Base-by-base conservation (phyloP, 2,113 vertebrate species). In the Sigmodon hispidus region DNA sequence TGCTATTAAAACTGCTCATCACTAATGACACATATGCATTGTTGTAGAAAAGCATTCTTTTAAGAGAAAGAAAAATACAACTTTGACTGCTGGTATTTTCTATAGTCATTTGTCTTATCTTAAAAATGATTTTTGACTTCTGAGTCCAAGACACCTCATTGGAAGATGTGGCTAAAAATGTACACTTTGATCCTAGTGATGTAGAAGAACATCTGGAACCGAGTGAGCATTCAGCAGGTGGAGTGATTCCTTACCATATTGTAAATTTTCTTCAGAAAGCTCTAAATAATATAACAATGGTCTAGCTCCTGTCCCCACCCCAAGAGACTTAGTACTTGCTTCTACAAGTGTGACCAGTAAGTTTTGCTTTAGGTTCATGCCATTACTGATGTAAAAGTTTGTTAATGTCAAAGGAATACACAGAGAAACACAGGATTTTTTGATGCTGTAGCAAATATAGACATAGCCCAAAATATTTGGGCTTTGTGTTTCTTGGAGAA, bases 51-150 rank as follows among this genome's bases (percentile, higher is more conserved):
- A 67, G 24, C 29, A 67, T 13, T 6, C 48, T 7, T 24, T 36
- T 80, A 52, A 15, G 52, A 94, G 7, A 95, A 29, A 90, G 50
- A 61, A 84, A 93, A 93, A n/a, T 21, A 36, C 29, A 45, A 63
- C 3, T n/a, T 81, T 91, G 48, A 79, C 72, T 91, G 19, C 13
- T 84, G 72, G 8, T 19, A 87, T 95, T 57, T 83, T 59, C 48
- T 92, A 59, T 94, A 36, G 88, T 43, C 48, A 95, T 77, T 36
- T 29, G 15, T 29, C 45, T 57, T 15, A n/a, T 43, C 65, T 91
- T 81, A 83, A 87, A 90, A 65, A 43, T 50, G 11, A 79, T 83
- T 91, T 24, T 70, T 94, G 86, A 57, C 7, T 57, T 93, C 45
- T 95, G 69, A 77, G 36, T 81, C 63, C 43, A 31, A n/a, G 40